phyloP scores from a whole-genome alignment of 2,797 vertebrate genomes.

The Serranus cabrilla region DNA sequence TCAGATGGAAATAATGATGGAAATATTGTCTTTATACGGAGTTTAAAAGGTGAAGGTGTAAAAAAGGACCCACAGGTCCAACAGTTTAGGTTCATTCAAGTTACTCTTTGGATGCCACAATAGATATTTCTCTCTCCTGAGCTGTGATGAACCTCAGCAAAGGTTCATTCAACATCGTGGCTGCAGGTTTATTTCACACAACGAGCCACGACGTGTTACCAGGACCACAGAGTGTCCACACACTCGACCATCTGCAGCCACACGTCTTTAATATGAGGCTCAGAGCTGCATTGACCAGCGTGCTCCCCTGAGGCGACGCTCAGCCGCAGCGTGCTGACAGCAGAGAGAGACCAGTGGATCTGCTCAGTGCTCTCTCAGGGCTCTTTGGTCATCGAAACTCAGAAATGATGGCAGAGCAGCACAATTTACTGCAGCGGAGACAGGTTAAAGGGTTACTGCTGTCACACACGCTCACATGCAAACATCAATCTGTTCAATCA shows the following conservation, averaged over 20 bases:
- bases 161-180: slow-evolving; percentile 29
- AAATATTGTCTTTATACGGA: not conserved
- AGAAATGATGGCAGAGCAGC: slow-evolving; percentile 26
- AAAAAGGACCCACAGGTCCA: not conserved
- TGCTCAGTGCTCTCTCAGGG: slow-evolving; percentile 28
- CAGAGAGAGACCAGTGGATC: slow-evolving; percentile 42
- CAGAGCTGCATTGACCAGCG: slow-evolving; percentile 51
- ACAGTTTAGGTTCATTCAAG: not conserved
- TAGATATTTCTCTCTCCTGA: not conserved
- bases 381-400: slow-evolving; percentile 34
- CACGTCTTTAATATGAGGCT: slow-evolving; percentile 40
- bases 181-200: not conserved
- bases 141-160: slow-evolving; percentile 22
- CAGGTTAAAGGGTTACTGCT: not conserved
- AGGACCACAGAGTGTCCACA: not conserved
- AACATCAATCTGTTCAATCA: not conserved
- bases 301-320: slow-evolving; percentile 38
- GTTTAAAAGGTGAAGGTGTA: not conserved
- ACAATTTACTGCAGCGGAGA: not conserved
- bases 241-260: slow-evolving; percentile 2
- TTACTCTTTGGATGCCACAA: not conserved
- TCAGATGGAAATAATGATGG: not conserved
- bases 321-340: slow-evolving; percentile 49
- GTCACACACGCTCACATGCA: not conserved
- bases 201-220: not conserved